phyloP scores from a whole-genome alignment of 2,797 vertebrate species.

The Sandelia bainsii region DNA sequence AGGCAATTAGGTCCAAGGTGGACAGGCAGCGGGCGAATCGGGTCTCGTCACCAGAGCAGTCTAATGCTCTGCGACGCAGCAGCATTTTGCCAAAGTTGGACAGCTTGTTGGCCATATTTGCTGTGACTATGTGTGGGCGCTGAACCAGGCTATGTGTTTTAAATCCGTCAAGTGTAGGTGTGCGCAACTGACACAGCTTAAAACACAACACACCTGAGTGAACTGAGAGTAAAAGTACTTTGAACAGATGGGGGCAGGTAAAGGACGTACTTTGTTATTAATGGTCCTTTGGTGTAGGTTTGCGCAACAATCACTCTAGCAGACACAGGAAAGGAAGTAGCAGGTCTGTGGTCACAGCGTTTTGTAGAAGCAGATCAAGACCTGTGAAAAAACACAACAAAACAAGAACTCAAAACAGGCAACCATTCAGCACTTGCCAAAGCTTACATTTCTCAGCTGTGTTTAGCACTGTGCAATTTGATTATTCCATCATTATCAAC shows the following conservation, averaged over 20 bases:
- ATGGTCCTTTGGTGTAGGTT: conserved; percentile 26
- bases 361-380: conserved; percentile 58
- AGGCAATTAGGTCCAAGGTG: conserved; percentile 92
- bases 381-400: conserved; percentile 65
- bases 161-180: conserved; percentile 50
- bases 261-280: conserved; percentile 20
- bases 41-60: conserved; percentile 83
- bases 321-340: conserved; percentile 30
- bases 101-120: conserved; percentile 77
- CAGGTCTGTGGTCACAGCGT: conserved; percentile 29
- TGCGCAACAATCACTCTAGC: conserved; percentile 11
- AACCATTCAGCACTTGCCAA: conserved; percentile 37
- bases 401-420: conserved; percentile 56
- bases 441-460: conserved; percentile 32
- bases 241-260: conserved; percentile 31
- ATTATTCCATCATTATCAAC: conserved; percentile 36
- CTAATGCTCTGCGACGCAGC: conserved; percentile 88
- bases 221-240: conserved; percentile 25
- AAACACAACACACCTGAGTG: conserved; percentile 29
- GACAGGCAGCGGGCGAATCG: conserved; percentile 93
- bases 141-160: conserved; percentile 44
- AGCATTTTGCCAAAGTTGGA: conserved; percentile 85
- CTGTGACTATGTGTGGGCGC: conserved; percentile 58
- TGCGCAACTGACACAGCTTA: conserved; percentile 53
- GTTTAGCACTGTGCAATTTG: conserved; percentile 14